Evolutionary conservation across 2,797 vertebrate genomes (phyloP).

Genomic region (Apogon talboti): DNA sequence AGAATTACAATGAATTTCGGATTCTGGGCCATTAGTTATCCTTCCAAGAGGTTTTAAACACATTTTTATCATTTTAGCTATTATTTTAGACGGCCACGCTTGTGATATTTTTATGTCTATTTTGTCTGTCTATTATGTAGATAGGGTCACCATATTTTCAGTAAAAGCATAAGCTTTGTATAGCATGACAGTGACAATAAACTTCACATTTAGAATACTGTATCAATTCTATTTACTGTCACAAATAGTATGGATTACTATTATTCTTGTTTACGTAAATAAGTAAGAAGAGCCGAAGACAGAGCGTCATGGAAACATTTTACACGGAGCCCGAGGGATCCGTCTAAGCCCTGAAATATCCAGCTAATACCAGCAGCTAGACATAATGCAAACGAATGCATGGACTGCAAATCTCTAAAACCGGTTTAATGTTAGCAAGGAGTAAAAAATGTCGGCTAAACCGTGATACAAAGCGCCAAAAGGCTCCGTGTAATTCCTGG

Average conservation of each 20-base stretch:
- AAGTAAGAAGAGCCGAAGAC: slow-evolving; percentile 30
- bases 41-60: not conserved
- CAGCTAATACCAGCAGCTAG: not conserved
- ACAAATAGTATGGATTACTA: not conserved
- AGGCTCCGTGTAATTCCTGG: slow-evolving; percentile 47
- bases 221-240: not conserved
- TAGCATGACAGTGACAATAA: not conserved
- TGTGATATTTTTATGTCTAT: too few relatives aligned
- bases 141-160: not conserved
- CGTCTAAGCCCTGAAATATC: slow-evolving; percentile 16
- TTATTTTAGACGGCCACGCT: not conserved
- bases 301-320: slow-evolving; percentile 61
- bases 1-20: not conserved
- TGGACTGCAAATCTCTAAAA: not conserved
- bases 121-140: not conserved
- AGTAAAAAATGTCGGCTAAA: not conserved
- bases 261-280: slow-evolving; percentile 17
- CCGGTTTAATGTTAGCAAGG: too few relatives aligned
- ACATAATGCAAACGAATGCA: not conserved
- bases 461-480: not conserved
- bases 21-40: not conserved
- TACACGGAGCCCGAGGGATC: slow-evolving; percentile 35
- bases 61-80: not conserved
- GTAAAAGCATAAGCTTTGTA: too few relatives aligned
- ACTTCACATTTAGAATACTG: too few relatives aligned